A percentile compares a stretch with the other conserved stretches of the same genome.
These are phyloP conservation scores for Orthonyx spaldingii DNA, from an alignment of 2,113 vertebrate species.

Conservation along the genomic window DNA sequence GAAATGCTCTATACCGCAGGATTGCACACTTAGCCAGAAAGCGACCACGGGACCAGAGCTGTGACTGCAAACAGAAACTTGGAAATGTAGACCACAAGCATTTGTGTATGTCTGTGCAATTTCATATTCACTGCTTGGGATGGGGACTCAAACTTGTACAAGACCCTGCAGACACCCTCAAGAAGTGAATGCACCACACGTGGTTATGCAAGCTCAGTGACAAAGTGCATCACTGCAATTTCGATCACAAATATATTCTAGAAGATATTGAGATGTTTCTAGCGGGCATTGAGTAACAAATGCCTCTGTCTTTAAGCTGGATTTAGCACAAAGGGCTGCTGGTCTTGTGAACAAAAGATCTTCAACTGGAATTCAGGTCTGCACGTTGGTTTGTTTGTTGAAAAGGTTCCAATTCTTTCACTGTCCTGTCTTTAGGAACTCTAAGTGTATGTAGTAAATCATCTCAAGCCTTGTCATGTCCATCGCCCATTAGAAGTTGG, in stretches of 20 bases:
- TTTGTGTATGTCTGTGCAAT: neutral
- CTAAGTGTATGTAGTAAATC: neutral
- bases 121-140: neutral
- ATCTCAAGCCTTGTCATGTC: neutral
- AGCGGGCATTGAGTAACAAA: neutral
- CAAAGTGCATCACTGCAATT: neutral
- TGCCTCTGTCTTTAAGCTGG: neutral
- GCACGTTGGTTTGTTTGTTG: neutral
- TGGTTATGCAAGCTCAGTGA: neutral
- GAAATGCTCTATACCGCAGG: neutral
- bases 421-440: neutral
- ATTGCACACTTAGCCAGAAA: neutral
- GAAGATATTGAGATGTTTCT: neutral
- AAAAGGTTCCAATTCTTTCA: neutral
- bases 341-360: neutral
- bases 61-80: neutral
- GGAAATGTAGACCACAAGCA: neutral
- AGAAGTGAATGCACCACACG: rapidly evolving
- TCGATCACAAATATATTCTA: neutral
- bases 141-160: neutral
- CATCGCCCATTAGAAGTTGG: neutral
- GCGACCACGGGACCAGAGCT: neutral
- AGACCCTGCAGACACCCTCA: neutral
- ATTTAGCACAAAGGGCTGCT: neutral
- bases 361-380: neutral